Evolutionary conservation across 2,888 invertebrate genomes (phyloP), one percentile per base, ranked within the genome.

Genomic region (Tanytarsus gracilentus): DNA sequence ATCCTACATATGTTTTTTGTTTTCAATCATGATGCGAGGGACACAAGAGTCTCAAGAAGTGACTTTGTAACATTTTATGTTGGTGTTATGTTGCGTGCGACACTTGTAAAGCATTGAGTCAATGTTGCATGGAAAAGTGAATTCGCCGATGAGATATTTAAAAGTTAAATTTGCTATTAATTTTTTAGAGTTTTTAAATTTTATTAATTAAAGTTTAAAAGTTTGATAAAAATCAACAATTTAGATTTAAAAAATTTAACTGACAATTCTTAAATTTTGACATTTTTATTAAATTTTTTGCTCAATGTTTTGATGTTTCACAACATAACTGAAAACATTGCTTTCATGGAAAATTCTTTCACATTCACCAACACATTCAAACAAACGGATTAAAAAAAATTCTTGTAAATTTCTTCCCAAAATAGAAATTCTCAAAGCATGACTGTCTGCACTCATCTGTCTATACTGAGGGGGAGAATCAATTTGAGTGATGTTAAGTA

Each of bases 281-380:
- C 5, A 36, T 5, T 14, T 14, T 9, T 30, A 53, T 53, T 36
- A 2, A 9, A 53, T 21, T 14, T 7, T 16, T 7, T 7, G n/a
- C 33, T 7, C 3, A 23, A 4, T 21, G 39, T 21, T 8, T 25
- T 5, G 18, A 16, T 18, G 62, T 69, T 72, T 63, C 72, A 71
- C 3, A 68, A 67, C 36, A 2, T 36, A 16, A 16, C n/a, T 14
- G 1, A 36, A 36, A n/a, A 36, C n/a, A n/a, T n/a, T n/a, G n/a
- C n/a, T n/a, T n/a, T n/a, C n/a, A n/a, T n/a, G n/a, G n/a, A n/a
- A n/a, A n/a, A n/a, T n/a, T n/a, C n/a, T n/a, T n/a, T n/a, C n/a
- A n/a, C n/a, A n/a, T n/a, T n/a, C n/a, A n/a, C n/a, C n/a, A n/a
- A n/a, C n/a, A n/a, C n/a, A n/a, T n/a, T n/a, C n/a, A n/a, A n/a